Conservation (phyloP, 2,797 vertebrate species). For the Hozukius guyotensis region DNA sequence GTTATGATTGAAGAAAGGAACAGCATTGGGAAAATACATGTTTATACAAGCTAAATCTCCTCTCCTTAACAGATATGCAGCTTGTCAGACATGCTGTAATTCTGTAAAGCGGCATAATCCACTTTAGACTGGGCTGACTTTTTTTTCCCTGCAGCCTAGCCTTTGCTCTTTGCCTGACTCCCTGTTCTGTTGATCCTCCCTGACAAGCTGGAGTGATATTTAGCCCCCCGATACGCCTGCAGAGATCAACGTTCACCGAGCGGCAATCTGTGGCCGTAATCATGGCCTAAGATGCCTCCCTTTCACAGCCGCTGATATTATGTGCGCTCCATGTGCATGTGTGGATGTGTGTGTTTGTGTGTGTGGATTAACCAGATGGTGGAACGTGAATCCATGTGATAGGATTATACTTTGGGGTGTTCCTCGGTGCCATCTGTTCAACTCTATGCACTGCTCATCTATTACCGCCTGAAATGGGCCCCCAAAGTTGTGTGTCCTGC, state of each 20-base stretch:
- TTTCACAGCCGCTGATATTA: constrained; percentile 92
- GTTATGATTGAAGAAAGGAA: constrained; percentile 76
- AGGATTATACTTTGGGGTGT: constrained; percentile 96
- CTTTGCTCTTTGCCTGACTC: constrained; percentile 77
- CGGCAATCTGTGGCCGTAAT: constrained; percentile 91
- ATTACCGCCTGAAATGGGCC: constrained; percentile 76
- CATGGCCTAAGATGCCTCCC: constrained; percentile 88
- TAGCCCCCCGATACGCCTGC: constrained; percentile 78
- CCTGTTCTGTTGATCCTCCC: constrained; percentile 75
- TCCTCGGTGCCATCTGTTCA: constrained; percentile 91
- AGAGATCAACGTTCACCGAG: constrained; percentile 88
- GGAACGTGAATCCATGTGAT: constrained; percentile 95
- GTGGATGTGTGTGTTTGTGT: constrained; percentile 48
- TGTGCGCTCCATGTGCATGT: constrained; percentile 69
- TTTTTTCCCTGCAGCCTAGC: constrained; percentile 71
- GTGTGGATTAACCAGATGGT: constrained; percentile 95
- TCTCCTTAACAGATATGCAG: constrained; percentile 81
- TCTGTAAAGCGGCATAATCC: constrained; percentile 82
- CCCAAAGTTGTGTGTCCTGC: constrained; percentile 69
- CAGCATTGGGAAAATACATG: constrained; percentile 68
- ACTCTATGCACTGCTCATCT: constrained; percentile 74
- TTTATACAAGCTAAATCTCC: constrained; percentile 78
- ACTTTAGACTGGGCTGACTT: constrained; percentile 78
- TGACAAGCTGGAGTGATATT: constrained; percentile 83
- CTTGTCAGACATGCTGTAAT: constrained; percentile 83